Conservation (phyloP, 2,888 invertebrate species). For the Hydraecia micacea region DNA sequence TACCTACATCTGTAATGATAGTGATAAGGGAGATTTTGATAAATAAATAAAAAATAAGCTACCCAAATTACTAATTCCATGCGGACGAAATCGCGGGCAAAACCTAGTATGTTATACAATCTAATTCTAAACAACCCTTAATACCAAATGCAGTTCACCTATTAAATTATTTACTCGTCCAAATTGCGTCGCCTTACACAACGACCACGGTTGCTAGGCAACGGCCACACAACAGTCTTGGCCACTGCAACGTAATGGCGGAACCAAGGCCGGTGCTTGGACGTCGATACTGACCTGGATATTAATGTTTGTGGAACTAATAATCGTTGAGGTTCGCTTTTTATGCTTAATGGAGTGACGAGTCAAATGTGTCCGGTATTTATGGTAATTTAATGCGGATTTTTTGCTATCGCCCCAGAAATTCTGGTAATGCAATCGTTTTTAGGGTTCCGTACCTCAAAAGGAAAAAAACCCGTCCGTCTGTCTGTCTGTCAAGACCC, state of each 20-base stretch:
- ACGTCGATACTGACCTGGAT: constrained; percentile 56
- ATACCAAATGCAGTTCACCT: constrained; percentile 33
- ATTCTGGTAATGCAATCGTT: not conserved
- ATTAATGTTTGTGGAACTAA: constrained; percentile 59
- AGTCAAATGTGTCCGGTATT: not conserved
- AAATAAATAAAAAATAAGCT: too few species aligned
- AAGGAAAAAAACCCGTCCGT: too few species aligned
- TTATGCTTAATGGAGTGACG: constrained; percentile 17
- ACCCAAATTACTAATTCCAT: too few species aligned
- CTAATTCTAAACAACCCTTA: constrained; percentile 19
- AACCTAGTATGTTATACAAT: constrained; percentile 6
- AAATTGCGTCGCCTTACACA: constrained; percentile 20
- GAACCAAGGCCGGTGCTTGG: constrained; percentile 44
- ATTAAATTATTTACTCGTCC: constrained; percentile 18
- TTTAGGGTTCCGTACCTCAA: too few species aligned
- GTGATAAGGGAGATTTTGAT: too few species aligned
- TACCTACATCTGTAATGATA: too few species aligned
- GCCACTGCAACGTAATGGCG: constrained; percentile 51
- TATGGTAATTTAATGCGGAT: not conserved
- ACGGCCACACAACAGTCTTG: constrained; percentile 47
- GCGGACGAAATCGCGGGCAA: too few species aligned
- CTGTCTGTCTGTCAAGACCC: too few species aligned
- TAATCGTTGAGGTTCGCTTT: constrained; percentile 32
- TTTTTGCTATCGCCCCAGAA: not conserved
- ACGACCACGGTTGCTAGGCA: constrained; percentile 40